phyloP scores from a whole-genome alignment of 2,888 invertebrate genomes.

The Drosophila austrosaltans region DNA sequence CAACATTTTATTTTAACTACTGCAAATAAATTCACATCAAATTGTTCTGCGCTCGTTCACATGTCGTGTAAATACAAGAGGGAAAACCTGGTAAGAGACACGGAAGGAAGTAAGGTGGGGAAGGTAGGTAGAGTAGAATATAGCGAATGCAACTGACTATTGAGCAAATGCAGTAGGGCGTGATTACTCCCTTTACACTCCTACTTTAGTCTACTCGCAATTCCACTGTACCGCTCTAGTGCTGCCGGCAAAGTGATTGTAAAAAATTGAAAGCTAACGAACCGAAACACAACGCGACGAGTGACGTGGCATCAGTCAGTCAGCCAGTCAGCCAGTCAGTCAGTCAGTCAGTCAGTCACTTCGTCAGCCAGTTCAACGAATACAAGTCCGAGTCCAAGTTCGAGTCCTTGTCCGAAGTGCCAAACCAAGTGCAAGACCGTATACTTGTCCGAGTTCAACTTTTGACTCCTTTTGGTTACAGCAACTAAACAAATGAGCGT shows the following conservation, averaged over 20 bases:
- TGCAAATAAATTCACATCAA: constrained; percentile 71
- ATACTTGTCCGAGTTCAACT: constrained; percentile 4
- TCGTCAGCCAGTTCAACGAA: constrained; percentile 26
- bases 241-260: constrained; percentile 72
- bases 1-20: constrained; percentile 70
- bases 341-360: constrained; percentile 10
- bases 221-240: constrained; percentile 10
- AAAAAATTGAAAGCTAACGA: constrained; percentile 77
- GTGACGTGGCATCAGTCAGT: constrained; percentile 58
- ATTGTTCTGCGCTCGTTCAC: constrained; percentile 65
- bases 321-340: constrained; percentile 35
- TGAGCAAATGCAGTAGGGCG: constrained; percentile 53
- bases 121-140: constrained; percentile 33
- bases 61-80: constrained; percentile 75
- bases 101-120: background rate
- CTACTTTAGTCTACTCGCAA: constrained; percentile 8
- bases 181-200: constrained; percentile 19
- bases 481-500: constrained; percentile 58
- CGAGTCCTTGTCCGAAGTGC: constrained; percentile 27
- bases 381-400: constrained; percentile 18
- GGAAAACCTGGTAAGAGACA: background rate
- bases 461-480: constrained; percentile 22
- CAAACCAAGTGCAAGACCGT: constrained; percentile 23
- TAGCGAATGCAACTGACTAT: constrained; percentile 70
- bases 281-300: constrained; percentile 76